These are phyloP conservation scores for Aplodontia rufa DNA, from an alignment of 2,113 vertebrate species.

Conservation along the genomic window DNA sequence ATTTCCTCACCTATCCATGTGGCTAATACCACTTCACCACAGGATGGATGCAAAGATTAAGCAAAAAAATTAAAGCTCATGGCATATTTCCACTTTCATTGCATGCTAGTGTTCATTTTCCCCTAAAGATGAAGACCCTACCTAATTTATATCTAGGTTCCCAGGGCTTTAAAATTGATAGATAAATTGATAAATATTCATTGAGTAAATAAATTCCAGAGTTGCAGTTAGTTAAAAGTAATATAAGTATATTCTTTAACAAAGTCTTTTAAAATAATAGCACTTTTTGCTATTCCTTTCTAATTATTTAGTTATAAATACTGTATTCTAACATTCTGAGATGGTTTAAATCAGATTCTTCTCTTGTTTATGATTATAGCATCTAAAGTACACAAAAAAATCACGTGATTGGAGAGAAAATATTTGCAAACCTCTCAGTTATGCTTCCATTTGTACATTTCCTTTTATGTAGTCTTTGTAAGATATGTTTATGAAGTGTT, in stretches of 20 bases:
- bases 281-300: background rate
- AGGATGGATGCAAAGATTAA: background rate
- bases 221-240: background rate
- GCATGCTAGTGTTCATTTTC: background rate
- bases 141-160: background rate
- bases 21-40: background rate
- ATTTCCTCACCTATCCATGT: background rate
- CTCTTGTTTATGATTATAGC: background rate
- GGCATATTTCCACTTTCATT: background rate
- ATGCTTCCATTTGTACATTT: background rate
- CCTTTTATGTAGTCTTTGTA: background rate
- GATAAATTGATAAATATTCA: background rate
- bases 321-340: background rate
- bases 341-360: background rate
- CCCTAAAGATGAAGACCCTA: background rate
- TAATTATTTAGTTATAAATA: background rate
- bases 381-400: background rate
- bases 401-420: background rate
- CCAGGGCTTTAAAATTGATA: background rate
- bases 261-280: background rate
- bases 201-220: conserved; percentile 21
- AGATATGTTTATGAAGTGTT: background rate
- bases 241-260: background rate
- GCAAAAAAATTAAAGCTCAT: background rate
- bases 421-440: background rate